A percentile compares a stretch with the other conserved stretches of the same genome.
phyloP scores from a whole-genome alignment of 2,888 invertebrate genomes.

The Chesias legatella region DNA sequence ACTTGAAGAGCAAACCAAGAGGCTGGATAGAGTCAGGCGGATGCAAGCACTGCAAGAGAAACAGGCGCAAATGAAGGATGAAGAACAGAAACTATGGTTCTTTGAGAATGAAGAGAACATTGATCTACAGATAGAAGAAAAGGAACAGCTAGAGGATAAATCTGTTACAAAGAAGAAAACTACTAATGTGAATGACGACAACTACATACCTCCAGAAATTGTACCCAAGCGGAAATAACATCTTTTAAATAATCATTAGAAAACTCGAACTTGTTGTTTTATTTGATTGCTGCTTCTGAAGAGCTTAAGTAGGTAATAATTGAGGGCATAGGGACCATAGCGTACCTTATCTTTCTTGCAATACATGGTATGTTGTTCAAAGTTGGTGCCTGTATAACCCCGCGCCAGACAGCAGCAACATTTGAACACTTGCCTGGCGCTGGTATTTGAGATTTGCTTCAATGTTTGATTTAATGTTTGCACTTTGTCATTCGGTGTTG shows the following conservation, averaged over 20 bases:
- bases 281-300: too few relatives aligned
- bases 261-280: too few relatives aligned
- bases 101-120: conserved; percentile 90
- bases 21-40: conserved; percentile 79
- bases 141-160: conserved; percentile 61
- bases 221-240: conserved; percentile 55
- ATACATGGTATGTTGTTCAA: too few relatives aligned
- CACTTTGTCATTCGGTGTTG: too few relatives aligned
- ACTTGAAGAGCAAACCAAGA: conserved; percentile 80
- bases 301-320: too few relatives aligned
- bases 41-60: conserved; percentile 66
- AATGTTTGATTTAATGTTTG: too few relatives aligned
- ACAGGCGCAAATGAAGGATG: conserved; percentile 75
- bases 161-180: conserved; percentile 65
- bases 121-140: conserved; percentile 84
- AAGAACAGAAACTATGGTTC: conserved; percentile 87
- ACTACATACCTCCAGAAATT: conserved; percentile 87
- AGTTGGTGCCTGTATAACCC: too few relatives aligned
- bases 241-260: conserved; percentile 1
- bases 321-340: too few relatives aligned
- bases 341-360: too few relatives aligned
- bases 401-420: too few relatives aligned
- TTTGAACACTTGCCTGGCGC: too few relatives aligned
- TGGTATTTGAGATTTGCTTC: too few relatives aligned
- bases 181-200: conserved; percentile 74